These are phyloP conservation scores for Tangara arthus DNA, from an alignment of 2,797 vertebrate genomes.

Conservation along the genomic window DNA sequence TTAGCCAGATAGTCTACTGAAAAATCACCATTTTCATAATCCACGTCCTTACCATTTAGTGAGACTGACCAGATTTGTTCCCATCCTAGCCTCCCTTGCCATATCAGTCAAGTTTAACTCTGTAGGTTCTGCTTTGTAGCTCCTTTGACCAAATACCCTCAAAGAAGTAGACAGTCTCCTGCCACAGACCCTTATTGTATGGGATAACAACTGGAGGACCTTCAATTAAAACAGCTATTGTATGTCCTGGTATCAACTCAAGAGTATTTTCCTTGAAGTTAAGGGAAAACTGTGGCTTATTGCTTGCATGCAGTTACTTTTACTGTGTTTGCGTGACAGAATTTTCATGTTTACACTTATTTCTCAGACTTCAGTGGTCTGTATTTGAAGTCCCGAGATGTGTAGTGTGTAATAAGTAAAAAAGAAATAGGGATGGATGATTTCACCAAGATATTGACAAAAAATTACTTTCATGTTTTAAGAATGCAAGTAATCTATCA, in stretches of 20 bases:
- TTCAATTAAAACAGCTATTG: neutral
- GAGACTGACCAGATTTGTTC: neutral
- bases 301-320: neutral
- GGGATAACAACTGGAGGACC: neutral
- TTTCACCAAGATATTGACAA: neutral
- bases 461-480: neutral
- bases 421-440: neutral
- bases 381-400: neutral
- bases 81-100: neutral
- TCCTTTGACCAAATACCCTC: neutral
- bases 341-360: neutral
- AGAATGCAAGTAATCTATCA: neutral
- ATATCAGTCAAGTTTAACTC: neutral
- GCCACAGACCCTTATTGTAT: rapidly evolving
- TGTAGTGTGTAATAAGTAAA: neutral
- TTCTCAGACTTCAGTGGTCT: neutral
- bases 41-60: neutral
- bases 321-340: neutral
- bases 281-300: neutral
- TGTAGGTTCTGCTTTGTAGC: neutral
- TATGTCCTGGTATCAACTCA: neutral
- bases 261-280: neutral
- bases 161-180: neutral
- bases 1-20: neutral
- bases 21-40: neutral